Percentiles rank a stretch among this genome's conserved stretches.
phyloP scores from a whole-genome alignment of 2,888 invertebrate species.

The Macrophya annulata region DNA sequence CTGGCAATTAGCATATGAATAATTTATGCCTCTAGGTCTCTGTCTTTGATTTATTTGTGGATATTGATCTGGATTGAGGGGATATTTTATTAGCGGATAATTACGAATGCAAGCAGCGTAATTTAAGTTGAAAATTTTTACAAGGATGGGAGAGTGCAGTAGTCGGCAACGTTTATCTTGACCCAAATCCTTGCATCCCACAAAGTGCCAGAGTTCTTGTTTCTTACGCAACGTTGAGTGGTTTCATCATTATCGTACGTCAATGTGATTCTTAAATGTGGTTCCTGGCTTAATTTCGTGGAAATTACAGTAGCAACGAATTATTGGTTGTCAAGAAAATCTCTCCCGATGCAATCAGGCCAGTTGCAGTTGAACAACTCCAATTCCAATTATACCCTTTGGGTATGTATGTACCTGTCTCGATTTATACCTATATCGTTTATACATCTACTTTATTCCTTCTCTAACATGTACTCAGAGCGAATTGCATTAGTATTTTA shows the following conservation, averaged over 20 bases:
- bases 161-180: constrained; percentile 29
- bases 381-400: neutral
- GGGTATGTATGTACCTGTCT: neutral
- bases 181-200: constrained; percentile 44
- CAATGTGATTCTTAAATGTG: constrained; percentile 7
- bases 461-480: neutral
- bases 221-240: constrained; percentile 14
- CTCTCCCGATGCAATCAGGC: constrained; percentile 28
- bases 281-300: constrained; percentile 34
- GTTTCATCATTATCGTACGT: constrained; percentile 39
- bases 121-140: neutral
- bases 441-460: neutral
- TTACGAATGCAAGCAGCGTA: neutral
- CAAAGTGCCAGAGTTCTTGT: constrained; percentile 32
- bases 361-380: neutral
- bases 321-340: constrained; percentile 27
- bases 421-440: too few relatives aligned
- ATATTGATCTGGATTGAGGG: neutral
- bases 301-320: constrained; percentile 18
- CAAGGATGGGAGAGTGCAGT: neutral
- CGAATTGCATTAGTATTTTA: neutral
- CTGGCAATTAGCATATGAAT: too few relatives aligned
- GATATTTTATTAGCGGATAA: neutral
- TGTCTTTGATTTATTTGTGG: neutral
- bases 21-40: neutral